Conservation (phyloP, 2,797 vertebrate species). For the Bucorvus abyssinicus region DNA sequence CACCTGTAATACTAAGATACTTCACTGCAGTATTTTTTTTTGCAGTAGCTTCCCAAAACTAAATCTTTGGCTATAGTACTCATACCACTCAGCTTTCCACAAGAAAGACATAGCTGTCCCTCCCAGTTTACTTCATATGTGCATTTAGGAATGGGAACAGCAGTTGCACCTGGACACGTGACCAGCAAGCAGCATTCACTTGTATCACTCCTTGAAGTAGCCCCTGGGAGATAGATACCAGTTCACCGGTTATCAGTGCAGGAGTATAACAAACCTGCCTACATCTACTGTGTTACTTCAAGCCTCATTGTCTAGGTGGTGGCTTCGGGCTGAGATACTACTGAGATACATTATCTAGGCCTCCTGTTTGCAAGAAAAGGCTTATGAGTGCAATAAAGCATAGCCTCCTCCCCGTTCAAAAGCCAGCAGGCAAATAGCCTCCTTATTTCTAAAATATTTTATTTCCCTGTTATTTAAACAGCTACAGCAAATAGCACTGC, state of each 20-base stretch:
- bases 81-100: background rate
- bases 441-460: background rate
- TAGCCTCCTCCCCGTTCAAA: background rate
- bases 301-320: background rate
- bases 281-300: background rate
- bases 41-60: background rate
- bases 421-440: background rate
- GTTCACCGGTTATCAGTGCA: background rate
- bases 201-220: background rate
- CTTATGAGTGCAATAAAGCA: background rate
- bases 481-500: background rate
- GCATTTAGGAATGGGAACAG: background rate
- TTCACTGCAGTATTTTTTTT: background rate
- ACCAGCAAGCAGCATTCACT: background rate
- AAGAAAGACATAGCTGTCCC: background rate
- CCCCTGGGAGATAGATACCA: background rate
- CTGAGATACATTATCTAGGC: background rate
- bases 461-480: background rate
- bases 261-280: background rate
- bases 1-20: background rate
- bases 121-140: background rate
- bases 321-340: background rate
- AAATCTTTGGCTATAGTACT: background rate
- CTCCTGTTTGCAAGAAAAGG: background rate
- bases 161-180: background rate